A percentile compares a stretch with the other conserved stretches of the same genome.
Evolutionary conservation across 1,140 invertebrate genomes (phyloP).

Genomic region (Scaptomyza hsui): DNA sequence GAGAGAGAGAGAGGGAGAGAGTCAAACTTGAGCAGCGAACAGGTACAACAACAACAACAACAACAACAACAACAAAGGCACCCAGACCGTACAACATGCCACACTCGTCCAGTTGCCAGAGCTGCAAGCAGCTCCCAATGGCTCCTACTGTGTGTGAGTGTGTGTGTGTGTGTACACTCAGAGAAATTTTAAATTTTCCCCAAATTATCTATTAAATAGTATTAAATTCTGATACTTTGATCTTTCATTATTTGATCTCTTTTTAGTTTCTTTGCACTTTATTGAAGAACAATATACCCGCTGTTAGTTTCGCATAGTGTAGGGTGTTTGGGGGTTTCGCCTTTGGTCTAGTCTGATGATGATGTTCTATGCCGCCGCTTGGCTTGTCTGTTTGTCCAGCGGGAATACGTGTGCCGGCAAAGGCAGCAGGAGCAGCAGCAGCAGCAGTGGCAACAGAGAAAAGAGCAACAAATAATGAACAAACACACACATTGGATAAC

Average conservation of each 20-base stretch:
- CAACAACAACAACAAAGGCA: slow-evolving; percentile 56
- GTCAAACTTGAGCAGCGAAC: slow-evolving; percentile 54
- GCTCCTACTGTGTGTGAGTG: background rate
- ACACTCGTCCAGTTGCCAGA: slow-evolving; percentile 38
- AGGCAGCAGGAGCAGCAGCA: slow-evolving; percentile 9
- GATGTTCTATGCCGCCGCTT: slow-evolving; percentile 77
- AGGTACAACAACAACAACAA: slow-evolving; percentile 29
- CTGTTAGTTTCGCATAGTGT: background rate
- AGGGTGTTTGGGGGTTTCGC: background rate
- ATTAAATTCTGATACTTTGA: too few species aligned
- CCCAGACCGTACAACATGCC: slow-evolving; percentile 62
- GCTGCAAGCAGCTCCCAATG: slow-evolving; percentile 40
- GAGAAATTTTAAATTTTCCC: too few species aligned
- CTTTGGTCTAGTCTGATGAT: slow-evolving; percentile 56
- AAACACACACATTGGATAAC: slow-evolving; percentile 45
- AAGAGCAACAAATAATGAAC: slow-evolving; percentile 82
- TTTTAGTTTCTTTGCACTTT: background rate
- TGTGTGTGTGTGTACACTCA: background rate
- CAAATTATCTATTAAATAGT: too few species aligned
- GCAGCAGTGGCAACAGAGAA: slow-evolving; percentile 45
- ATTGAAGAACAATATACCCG: background rate
- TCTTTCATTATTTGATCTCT: too few species aligned
- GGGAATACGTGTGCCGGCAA: slow-evolving; percentile 61
- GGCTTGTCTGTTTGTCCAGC: slow-evolving; percentile 63
- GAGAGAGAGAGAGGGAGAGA: background rate